Evolutionary conservation across 1,140 invertebrate species (phyloP).

Genomic region (Euschistus heros): DNA sequence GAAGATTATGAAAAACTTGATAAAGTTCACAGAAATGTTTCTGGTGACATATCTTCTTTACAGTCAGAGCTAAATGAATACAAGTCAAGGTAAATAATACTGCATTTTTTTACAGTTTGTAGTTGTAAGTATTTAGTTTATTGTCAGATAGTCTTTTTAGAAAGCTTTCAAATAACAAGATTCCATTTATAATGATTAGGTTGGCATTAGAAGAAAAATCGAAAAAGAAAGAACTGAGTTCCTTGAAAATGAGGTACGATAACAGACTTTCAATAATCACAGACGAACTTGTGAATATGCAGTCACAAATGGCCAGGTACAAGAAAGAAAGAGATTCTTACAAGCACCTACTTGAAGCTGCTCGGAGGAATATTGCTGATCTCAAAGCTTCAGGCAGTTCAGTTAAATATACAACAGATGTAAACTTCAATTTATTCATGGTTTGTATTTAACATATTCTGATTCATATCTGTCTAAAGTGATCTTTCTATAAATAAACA

Average conservation of each 20-base stretch:
- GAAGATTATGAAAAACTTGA: slow-evolving; percentile 76
- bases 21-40: slow-evolving; percentile 67
- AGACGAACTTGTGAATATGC: slow-evolving; percentile 74
- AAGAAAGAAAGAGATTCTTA: slow-evolving; percentile 82
- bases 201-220: slow-evolving; percentile 65
- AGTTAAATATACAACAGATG: neutral
- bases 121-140: neutral
- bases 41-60: slow-evolving; percentile 55
- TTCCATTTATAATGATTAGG: slow-evolving; percentile 35
- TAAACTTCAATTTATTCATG: neutral
- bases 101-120: neutral
- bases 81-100: slow-evolving; percentile 44
- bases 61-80: slow-evolving; percentile 64
- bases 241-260: slow-evolving; percentile 81
- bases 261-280: slow-evolving; percentile 71
- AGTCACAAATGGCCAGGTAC: slow-evolving; percentile 65
- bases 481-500: slow-evolving; percentile 30
- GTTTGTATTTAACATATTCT: neutral
- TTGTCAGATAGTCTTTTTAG: neutral
- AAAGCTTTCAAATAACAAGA: neutral
- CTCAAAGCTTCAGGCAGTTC: slow-evolving; percentile 41
- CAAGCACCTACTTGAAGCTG: slow-evolving; percentile 79
- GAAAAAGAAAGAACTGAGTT: slow-evolving; percentile 70
- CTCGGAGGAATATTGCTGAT: slow-evolving; percentile 69
- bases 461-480: neutral